These are phyloP conservation scores for Microcaecilia unicolor DNA, from an alignment of 2,797 vertebrate species.

Conservation along the genomic window DNA sequence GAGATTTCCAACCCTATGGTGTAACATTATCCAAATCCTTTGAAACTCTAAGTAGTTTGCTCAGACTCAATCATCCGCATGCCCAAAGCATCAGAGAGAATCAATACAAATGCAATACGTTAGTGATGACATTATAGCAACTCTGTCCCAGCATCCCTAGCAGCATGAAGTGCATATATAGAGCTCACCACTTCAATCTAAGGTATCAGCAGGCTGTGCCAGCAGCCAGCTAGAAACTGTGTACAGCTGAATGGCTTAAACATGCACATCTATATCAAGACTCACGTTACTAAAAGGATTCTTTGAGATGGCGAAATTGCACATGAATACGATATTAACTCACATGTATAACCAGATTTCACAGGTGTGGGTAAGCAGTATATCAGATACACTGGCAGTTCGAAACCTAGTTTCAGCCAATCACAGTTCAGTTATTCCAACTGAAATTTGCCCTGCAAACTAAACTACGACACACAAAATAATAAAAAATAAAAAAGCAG, in stretches of 20 bases:
- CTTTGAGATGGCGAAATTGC: conserved; percentile 13
- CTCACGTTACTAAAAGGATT: conserved; percentile 7
- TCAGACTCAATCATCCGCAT: conserved; percentile 35
- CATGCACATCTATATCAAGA: no score
- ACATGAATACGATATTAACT: conserved; percentile 23
- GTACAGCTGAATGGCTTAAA: conserved; percentile 17
- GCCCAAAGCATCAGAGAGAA: conserved; percentile 24
- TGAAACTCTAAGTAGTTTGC: conserved; percentile 44
- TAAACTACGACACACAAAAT: no score
- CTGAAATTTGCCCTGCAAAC: no score
- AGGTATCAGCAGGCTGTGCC: neutral
- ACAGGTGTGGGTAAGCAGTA: no score
- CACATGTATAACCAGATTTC: no score
- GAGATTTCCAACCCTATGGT: conserved; percentile 32
- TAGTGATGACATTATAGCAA: neutral
- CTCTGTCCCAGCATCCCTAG: conserved; percentile 3
- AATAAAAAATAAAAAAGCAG: no score
- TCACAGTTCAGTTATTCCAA: no score
- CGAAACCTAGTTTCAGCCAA: no score
- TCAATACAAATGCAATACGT: conserved; percentile 10
- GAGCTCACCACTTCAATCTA: neutral
- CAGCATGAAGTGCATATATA: neutral
- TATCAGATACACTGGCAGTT: no score
- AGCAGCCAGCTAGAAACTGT: no score
- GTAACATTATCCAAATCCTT: conserved; percentile 49